Evolutionary conservation across 2,113 vertebrate genomes (phyloP).

Genomic region (Caracal caracal): DNA sequence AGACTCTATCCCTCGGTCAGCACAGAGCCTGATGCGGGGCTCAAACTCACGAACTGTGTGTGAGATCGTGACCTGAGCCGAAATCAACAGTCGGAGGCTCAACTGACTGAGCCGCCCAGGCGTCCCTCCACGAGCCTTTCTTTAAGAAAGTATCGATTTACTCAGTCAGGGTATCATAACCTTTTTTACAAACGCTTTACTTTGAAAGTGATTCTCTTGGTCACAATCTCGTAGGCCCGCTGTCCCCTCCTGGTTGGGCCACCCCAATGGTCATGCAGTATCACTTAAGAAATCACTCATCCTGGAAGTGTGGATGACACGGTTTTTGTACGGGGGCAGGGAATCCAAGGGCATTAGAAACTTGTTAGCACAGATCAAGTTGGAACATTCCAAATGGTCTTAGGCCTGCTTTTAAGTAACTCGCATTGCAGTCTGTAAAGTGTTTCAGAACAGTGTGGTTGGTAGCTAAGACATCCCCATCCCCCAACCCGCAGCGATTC

Average conservation of each 20-base stretch:
- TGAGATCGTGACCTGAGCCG: no score
- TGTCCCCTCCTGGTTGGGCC: not conserved
- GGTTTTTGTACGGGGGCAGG: not conserved
- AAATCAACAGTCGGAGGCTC: no score
- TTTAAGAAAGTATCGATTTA: not conserved
- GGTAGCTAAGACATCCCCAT: rapidly evolving
- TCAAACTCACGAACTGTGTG: no score
- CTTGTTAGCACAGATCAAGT: not conserved
- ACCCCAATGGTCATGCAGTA: rapidly evolving
- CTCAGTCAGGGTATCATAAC: not conserved
- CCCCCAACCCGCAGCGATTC: not conserved
- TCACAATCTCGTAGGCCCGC: not conserved
- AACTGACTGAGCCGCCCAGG: no score
- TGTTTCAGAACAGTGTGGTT: not conserved
- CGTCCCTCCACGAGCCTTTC: not conserved
- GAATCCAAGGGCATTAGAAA: not conserved
- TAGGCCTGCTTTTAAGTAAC: not conserved
- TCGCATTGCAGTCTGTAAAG: no score
- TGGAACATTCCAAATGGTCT: not conserved
- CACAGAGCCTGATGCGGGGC: no score
- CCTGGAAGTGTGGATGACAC: not conserved
- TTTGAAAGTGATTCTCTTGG: not conserved
- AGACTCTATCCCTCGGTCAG: no score
- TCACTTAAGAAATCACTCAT: not conserved
- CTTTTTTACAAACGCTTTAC: not conserved